Base-by-base conservation (phyloP, 1,140 invertebrate species). In the Chrysoperla carnea region DNA sequence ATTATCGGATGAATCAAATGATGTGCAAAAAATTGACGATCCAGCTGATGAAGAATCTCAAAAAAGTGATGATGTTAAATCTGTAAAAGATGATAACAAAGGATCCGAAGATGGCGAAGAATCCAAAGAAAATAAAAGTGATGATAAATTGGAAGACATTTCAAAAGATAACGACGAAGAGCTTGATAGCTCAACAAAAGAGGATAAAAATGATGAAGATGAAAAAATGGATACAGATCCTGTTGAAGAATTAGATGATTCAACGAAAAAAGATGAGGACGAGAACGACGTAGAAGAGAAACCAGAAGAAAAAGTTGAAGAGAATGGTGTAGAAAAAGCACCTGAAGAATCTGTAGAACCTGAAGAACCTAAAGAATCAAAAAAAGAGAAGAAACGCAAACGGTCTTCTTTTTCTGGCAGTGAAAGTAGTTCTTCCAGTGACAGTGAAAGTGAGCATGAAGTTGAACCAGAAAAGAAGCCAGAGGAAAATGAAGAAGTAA, bases 21-120 rank as follows among this genome's bases (percentile, higher is more conserved):
- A 55, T 46, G 63, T 60, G 49, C 37, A 55, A 48, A 46, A 48
- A 52, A 46, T 69, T 59, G 61, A 60, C 49, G 53, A 45, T 46
- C 69, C 17, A 23, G 17, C 17, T 23, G 17, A 23, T 23, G 49
- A 50, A 40, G 44, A 45, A 42, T 45, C 40, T 29, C 13, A 50
- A 14, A 40, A 44, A 8, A 36, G 39, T 23, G 50, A 44, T 8
- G 55, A 58, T 23, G 53, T 52, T 6, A 42, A 59, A 31, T 23
- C 17, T 3, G 17, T 23, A 23, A 23, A 23, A 28, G 38, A 44
- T 37, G 54, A 61, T 44, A 56, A 60, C 42, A 50, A 56, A 7
- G 48, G 50, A 39, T 47, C 58, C 8, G 53, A 60, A 29, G 55
- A 48, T 8, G 40, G 46, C 28, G 40, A 50, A 8, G 48, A 51